Evolutionary conservation across 1,140 invertebrate genomes (phyloP), one percentile per base, ranked within the genome.

Genomic region (Eupristina koningsbergeri): DNA sequence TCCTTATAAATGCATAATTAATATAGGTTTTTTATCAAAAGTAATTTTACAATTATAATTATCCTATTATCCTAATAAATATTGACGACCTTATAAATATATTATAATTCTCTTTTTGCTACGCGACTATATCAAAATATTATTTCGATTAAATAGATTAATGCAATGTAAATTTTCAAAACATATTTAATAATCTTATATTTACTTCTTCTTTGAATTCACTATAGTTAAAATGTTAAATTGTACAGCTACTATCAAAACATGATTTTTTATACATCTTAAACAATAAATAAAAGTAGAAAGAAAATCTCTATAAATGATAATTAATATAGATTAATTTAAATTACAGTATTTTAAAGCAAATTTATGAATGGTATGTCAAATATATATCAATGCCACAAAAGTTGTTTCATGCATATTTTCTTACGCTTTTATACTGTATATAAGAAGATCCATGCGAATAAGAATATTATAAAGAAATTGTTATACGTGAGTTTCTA

Each of bases 371-470:
- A 13, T 26, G 26, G 19, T 22, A 31, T n/a, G 74, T 61, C 58
- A 61, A 61, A 63, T 78, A 78, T 63, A 78, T 63, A 63, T 63
- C 75, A 78, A 78, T 63, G 17, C 36, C 17, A 29, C 8, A 15
- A 36, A 53, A 78, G 53, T 22, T 64, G 29, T 50, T 69, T 80
- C 64, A 50, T 31, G 45, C 41, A 45, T 9, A 64, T 29, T 45
- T 64, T 34, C 61, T 19, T 22, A 22, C 9, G 26, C 13, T 26
- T 58, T 58, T 58, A 58, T 58, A 26, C 22, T 45, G 29, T 53
- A 50, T 45, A 80, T 69, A 80, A 64, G 41, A 80, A 80, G 78
- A 80, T 80, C 71, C 78, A 71, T 80, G 78, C 69, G 71, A 80
- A 80, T 80, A 80, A 80, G 78, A 69, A 80, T 50, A 80, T 80